Evolutionary conservation across 2,888 invertebrate genomes (phyloP), one percentile per base, ranked within the genome.

Genomic region (Rapana venosa): DNA sequence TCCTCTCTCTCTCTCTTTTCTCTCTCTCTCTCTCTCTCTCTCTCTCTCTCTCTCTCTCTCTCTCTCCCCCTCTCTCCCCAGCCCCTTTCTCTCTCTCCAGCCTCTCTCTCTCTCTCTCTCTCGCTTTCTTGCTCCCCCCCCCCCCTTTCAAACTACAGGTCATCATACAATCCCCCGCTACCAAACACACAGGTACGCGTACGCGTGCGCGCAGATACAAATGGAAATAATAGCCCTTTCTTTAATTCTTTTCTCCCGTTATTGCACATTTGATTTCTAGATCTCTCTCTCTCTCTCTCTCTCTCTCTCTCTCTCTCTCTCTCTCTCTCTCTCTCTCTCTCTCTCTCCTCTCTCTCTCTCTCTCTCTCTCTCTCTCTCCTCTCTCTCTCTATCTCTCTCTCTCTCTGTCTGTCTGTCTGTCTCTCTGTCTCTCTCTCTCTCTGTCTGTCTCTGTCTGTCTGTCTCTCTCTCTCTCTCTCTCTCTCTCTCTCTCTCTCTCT

Each of bases 401-500:
- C 30, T 70, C 66, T 84, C n/a, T 66, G 20, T 84, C 56, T 70
- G 17, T 36, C 36, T 36, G 5, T 58, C 30, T 66, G 5, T 70
- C 17, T 26, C 36, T 84, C 11, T 74, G 15, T 32, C 61, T 56
- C 22, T 61, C 58, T 86, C 32, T 85, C n/a, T 86, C 56, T 89
- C 30, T 70, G 15, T 47, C 26, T 85, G n/a, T 74, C n/a, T 85
- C 47, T 32, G 22, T 47, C 26, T n/a, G 35, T 87, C 17, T 20
- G 66, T 32, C 17, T 84, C 70, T 66, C 36, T 4, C 22, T 70
- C n/a, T 79, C 22, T 70, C 83, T 81, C 36, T 35, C 20, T 81
- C 56, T 83, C 22, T 87, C 66, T 84, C 35, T 90, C 66, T 79
- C 56, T 47, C 35, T 35, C 70, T 74, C 88, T 84, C 66, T 66